A percentile compares a stretch with the other conserved stretches of the same genome.
These are phyloP conservation scores for Amphipoea lucens DNA, from an alignment of 2,888 invertebrate genomes.

Conservation along the genomic window DNA sequence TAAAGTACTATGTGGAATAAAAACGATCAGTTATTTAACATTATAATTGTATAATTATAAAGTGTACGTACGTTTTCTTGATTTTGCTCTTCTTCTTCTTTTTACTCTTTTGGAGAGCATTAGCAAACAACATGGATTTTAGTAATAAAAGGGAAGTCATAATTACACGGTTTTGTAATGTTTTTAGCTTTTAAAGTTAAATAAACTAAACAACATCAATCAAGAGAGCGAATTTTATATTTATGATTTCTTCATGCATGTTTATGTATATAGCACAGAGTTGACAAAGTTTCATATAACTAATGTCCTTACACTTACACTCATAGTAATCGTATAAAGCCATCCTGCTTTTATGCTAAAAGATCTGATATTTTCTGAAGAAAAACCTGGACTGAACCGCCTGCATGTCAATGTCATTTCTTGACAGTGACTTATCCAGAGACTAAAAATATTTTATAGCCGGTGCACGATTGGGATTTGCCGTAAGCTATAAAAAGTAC, in stretches of 20 bases:
- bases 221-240: neutral
- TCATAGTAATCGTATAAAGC: neutral
- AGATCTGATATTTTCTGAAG: neutral
- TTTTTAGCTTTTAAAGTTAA: neutral
- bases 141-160: conserved; percentile 84
- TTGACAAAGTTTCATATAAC: neutral
- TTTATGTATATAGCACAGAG: neutral
- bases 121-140: conserved; percentile 84
- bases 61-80: conserved; percentile 77
- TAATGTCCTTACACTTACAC: conserved; percentile 19
- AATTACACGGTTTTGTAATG: conserved; percentile 10
- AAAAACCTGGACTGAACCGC: neutral
- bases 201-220: conserved; percentile 1
- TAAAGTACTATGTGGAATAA: neutral
- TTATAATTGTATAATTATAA: neutral
- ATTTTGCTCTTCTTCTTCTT: conserved; percentile 78
- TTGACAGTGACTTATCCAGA: conserved; percentile 19
- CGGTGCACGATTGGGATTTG: neutral
- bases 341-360: conserved; percentile 22
- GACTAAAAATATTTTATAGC: neutral
- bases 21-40: conserved; percentile 1
- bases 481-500: neutral
- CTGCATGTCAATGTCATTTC: conserved; percentile 18
- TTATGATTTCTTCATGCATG: neutral
- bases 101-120: conserved; percentile 79